Percentiles rank a stretch among this genome's conserved stretches.
Evolutionary conservation across 1,140 invertebrate genomes (phyloP).

Genomic region (Neocloeon triangulifer): DNA sequence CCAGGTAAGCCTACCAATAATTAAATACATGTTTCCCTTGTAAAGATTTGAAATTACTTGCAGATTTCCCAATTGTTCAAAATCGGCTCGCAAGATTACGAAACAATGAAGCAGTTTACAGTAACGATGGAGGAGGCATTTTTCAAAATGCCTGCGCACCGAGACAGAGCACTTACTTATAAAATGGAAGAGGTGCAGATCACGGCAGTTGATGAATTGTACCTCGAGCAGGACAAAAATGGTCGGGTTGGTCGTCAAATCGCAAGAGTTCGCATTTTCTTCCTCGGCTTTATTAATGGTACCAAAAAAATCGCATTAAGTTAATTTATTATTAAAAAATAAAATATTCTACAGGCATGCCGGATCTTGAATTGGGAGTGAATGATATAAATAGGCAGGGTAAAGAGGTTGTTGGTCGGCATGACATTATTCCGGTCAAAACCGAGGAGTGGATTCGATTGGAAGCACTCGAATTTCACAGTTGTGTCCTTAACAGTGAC

Average conservation of each 20-base stretch:
- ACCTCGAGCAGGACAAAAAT: conserved; percentile 74
- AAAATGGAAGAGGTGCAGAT: conserved; percentile 97
- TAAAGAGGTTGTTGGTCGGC: conserved; percentile 93
- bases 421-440: conserved; percentile 97
- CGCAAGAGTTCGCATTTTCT: conserved; percentile 83
- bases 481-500: conserved; percentile 75
- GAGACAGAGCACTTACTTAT: conserved; percentile 78
- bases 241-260: conserved; percentile 78
- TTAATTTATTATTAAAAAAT: background rate
- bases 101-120: conserved; percentile 82
- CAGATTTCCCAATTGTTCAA: conserved; percentile 91
- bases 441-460: conserved; percentile 99
- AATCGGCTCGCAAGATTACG: conserved; percentile 69
- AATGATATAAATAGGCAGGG: conserved; percentile 94
- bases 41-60: conserved; percentile 5
- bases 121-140: conserved; percentile 72
- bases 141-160: conserved; percentile 57
- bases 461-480: conserved; percentile 86
- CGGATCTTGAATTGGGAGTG: conserved; percentile 86
- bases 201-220: conserved; percentile 88
- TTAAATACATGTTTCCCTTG: background rate
- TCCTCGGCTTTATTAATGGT: conserved; percentile 77
- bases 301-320: conserved; percentile 6
- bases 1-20: conserved; percentile 27
- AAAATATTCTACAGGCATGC: conserved; percentile 45